Percentiles rank a stretch among this genome's conserved stretches.
These are phyloP conservation scores for Penaeus japonicus DNA, from an alignment of 1,140 invertebrate species.

Conservation along the genomic window DNA sequence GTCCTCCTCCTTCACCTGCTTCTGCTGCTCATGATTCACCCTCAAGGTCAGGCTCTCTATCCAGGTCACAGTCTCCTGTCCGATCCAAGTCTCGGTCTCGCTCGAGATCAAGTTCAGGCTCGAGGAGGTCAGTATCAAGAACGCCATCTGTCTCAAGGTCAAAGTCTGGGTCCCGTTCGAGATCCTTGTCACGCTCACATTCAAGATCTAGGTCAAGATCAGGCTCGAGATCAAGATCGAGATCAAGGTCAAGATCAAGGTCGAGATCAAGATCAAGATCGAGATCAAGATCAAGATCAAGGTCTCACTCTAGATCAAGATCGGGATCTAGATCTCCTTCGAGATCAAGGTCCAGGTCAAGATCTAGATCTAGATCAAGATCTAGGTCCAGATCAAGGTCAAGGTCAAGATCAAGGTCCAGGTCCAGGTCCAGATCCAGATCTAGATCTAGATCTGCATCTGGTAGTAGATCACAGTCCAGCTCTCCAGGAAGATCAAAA, in stretches of 20 bases:
- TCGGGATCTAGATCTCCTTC: constrained; percentile 36
- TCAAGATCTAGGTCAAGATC: constrained; percentile 22
- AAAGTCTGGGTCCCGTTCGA: constrained; percentile 2
- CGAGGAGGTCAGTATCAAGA: not conserved
- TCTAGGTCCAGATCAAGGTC: not conserved
- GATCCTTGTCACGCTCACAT: not conserved
- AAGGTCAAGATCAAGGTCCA: not conserved
- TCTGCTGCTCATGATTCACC: constrained; percentile 14
- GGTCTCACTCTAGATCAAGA: constrained; percentile 21
- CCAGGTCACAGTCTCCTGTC: not conserved
- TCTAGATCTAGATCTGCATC: not conserved
- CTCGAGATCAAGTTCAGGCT: not conserved
- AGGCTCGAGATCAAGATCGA: not conserved
- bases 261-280: too few relatives aligned
- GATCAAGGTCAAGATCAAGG: constrained; percentile 16
- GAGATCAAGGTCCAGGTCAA: not conserved
- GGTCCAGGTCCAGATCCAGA: not conserved
- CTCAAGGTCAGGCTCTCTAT: constrained; percentile 7
- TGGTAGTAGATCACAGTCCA: not conserved
- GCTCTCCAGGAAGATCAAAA: not conserved
- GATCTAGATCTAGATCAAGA: not conserved
- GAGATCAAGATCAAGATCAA: too few relatives aligned
- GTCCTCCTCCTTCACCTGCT: not conserved
- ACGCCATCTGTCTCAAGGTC: constrained; percentile 18
- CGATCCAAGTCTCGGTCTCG: constrained; percentile 7